Evolutionary conservation across 2,888 invertebrate species (phyloP).

Genomic region (Cantharis nigra): DNA sequence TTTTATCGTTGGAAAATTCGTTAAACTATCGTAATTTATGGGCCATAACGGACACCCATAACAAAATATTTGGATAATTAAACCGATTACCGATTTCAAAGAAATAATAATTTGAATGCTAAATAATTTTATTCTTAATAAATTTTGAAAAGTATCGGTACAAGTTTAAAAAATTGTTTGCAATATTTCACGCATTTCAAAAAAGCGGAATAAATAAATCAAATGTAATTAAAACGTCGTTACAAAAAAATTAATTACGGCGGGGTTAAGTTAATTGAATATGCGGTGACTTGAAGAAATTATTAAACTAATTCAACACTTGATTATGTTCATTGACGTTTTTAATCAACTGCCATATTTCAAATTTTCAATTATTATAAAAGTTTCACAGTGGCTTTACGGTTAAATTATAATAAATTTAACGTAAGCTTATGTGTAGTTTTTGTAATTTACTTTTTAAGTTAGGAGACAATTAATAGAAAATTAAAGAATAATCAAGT

Average conservation of each 20-base stretch:
- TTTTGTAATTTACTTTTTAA: neutral
- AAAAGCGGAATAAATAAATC: neutral
- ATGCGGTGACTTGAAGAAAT: neutral
- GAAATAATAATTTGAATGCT: neutral
- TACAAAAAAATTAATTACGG: constrained; percentile 4
- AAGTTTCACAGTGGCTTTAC: neutral
- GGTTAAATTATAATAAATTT: neutral
- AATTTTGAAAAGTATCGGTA: too few species aligned
- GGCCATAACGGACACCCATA: neutral
- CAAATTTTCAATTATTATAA: neutral
- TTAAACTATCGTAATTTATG: neutral
- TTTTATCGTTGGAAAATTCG: neutral
- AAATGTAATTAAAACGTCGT: constrained; percentile 11
- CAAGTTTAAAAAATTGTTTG: neutral
- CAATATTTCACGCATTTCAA: neutral
- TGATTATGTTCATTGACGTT: neutral
- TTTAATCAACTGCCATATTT: neutral
- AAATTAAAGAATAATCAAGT: neutral
- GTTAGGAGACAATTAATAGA: neutral
- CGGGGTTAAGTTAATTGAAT: neutral
- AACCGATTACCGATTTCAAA: neutral
- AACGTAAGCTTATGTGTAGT: neutral
- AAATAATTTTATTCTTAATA: too few species aligned
- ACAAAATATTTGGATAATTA: neutral
- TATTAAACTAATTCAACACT: neutral